Evolutionary conservation across 1,140 invertebrate species (phyloP).

Genomic region (Calosoma granatense): DNA sequence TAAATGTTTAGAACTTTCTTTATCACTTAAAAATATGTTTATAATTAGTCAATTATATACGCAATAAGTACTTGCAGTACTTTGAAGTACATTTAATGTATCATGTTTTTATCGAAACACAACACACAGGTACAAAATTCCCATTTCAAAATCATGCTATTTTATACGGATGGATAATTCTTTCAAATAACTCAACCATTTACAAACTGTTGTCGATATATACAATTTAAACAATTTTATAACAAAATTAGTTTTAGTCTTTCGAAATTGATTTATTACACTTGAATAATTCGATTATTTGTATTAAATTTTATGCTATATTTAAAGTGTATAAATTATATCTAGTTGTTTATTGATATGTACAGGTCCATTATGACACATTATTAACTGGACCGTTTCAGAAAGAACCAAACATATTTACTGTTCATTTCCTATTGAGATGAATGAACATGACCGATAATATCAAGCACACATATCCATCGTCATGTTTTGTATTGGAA

Average conservation of each 20-base stretch:
- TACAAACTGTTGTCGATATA: background rate
- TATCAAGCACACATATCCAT: background rate
- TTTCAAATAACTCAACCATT: background rate
- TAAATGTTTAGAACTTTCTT: no score
- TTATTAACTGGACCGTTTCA: background rate
- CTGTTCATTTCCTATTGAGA: background rate
- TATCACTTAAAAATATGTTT: no score
- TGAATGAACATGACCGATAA: background rate
- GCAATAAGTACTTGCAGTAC: no score
- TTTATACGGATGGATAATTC: background rate
- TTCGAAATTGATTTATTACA: background rate
- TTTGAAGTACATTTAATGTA: no score
- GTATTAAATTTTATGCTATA: constrained; percentile 1
- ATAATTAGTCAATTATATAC: no score
- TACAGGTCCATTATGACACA: background rate
- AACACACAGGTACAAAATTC: background rate
- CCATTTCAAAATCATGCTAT: background rate
- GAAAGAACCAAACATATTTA: background rate
- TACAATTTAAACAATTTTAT: background rate
- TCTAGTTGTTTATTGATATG: background rate
- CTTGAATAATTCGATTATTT: background rate
- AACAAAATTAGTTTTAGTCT: background rate
- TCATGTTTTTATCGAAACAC: background rate
- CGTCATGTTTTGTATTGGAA: background rate
- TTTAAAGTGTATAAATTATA: background rate